A percentile compares a stretch with the other conserved stretches of the same genome.
These are phyloP conservation scores for Zygogramma bicolorata DNA, from an alignment of 2,888 invertebrate genomes.

Conservation along the genomic window DNA sequence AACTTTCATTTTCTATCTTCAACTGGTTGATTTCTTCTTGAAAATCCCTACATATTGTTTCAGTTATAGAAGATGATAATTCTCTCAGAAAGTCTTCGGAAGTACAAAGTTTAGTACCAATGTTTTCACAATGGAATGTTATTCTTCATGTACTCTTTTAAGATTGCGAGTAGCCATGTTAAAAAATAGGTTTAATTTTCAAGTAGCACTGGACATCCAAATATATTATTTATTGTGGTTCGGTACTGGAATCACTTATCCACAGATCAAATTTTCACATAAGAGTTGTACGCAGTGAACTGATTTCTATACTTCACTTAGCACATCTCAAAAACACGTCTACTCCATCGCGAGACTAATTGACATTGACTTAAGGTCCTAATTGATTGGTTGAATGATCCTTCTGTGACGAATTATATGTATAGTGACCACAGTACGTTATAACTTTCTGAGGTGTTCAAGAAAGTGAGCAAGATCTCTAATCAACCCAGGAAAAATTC, in stretches of 20 bases:
- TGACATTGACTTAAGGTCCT: no score
- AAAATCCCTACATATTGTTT: not conserved
- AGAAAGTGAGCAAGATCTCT: no score
- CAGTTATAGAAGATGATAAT: not conserved
- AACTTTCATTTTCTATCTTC: no score
- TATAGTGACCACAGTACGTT: no score
- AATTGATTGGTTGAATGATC: no score
- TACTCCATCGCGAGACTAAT: not conserved
- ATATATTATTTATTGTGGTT: no score
- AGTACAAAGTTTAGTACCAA: not conserved
- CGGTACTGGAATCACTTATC: no score
- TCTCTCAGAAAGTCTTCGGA: not conserved
- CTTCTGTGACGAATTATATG: no score
- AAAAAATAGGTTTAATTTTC: not conserved
- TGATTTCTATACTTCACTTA: not conserved
- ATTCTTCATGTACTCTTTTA: not conserved
- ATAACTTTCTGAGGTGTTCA: no score
- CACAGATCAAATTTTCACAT: not conserved
- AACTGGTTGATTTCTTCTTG: not conserved
- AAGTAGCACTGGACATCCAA: not conserved
- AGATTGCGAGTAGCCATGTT: not conserved
- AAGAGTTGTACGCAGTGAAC: not conserved
- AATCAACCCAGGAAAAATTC: no score
- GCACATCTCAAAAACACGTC: not conserved
- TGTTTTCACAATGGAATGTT: not conserved